A percentile compares a stretch with the other conserved stretches of the same genome.
These are phyloP conservation scores for Lanistes nyassanus DNA, from an alignment of 1,140 invertebrate species.

Conservation along the genomic window DNA sequence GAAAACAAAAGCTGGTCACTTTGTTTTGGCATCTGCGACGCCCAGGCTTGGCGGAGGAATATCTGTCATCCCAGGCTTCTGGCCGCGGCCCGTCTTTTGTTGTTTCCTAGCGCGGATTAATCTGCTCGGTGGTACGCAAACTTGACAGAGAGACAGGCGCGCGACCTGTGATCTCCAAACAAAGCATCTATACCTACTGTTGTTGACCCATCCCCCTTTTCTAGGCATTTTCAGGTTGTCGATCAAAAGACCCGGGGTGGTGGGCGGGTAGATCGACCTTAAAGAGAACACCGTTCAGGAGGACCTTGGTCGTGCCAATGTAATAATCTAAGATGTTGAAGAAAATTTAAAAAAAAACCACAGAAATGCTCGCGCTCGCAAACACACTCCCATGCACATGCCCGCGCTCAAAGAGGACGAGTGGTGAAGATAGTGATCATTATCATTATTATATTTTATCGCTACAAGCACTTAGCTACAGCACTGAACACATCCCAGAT, in stretches of 20 bases:
- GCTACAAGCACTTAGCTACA: too few species aligned
- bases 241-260: background rate
- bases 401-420: too few species aligned
- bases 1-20: constrained; percentile 11
- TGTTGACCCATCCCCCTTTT: background rate
- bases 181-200: background rate
- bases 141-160: background rate
- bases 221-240: background rate
- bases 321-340: too few species aligned
- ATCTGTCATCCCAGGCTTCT: background rate
- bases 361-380: too few species aligned
- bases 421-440: too few species aligned
- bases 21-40: constrained; percentile 6
- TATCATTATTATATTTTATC: too few species aligned
- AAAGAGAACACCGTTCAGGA: too few species aligned
- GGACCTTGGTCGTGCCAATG: too few species aligned
- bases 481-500: too few species aligned
- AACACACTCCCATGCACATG: too few species aligned
- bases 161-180: too few species aligned
- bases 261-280: background rate
- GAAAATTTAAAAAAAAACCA: too few species aligned
- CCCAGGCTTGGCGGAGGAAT: background rate
- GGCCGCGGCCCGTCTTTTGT: background rate
- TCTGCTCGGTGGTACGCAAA: background rate
- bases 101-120: background rate